A percentile compares a stretch with the other conserved stretches of the same genome.
Evolutionary conservation across 2,113 vertebrate genomes (phyloP).

Genomic region (Dolichallabes microphthalmus): DNA sequence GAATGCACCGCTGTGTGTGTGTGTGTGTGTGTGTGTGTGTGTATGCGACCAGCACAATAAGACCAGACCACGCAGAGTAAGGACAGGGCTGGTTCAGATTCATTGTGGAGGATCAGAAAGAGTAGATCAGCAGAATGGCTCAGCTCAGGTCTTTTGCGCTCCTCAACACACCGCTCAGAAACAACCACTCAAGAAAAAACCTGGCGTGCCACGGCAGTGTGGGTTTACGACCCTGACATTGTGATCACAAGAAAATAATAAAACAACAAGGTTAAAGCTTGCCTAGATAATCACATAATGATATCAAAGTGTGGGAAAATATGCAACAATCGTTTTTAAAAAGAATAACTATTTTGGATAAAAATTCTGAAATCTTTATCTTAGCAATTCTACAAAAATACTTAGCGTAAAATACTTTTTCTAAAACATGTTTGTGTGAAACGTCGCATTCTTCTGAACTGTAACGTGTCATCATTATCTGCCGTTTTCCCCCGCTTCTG

Average conservation of each 20-base stretch:
- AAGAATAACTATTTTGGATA: background rate
- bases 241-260: background rate
- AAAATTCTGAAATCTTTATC: background rate
- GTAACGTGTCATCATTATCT: background rate
- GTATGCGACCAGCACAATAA: slow-evolving; percentile 25
- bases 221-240: background rate
- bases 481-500: background rate
- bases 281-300: slow-evolving; percentile 16
- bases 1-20: background rate
- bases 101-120: slow-evolving; percentile 46
- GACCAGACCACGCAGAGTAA: slow-evolving; percentile 19
- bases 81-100: slow-evolving; percentile 38
- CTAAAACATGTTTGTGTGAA: background rate
- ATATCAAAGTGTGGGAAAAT: slow-evolving; percentile 7
- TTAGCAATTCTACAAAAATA: background rate
- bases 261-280: background rate
- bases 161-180: slow-evolving; percentile 29
- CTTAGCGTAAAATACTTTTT: background rate
- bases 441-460: background rate
- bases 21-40: slow-evolving; percentile 20
- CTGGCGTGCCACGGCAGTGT: background rate
- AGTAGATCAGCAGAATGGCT: slow-evolving; percentile 34
- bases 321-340: background rate
- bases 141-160: slow-evolving; percentile 19
- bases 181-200: background rate